Evolutionary conservation across 35 echinoderm and acorn worm genomes (phyloP), one percentile per base, ranked within the genome.

Genomic region (Ophioderma brevispina): DNA sequence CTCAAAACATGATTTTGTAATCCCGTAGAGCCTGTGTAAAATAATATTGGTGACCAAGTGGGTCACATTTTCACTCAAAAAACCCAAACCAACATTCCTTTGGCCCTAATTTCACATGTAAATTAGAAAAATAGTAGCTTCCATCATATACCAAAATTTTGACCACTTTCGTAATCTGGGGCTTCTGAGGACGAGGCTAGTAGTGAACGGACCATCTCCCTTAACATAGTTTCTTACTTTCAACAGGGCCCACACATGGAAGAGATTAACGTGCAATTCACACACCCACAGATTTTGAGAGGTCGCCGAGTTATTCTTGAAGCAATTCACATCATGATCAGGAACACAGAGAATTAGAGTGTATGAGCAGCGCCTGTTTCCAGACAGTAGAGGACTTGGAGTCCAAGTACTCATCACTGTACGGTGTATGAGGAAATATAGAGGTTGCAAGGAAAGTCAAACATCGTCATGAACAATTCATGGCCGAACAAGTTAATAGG

Each of bases 401-500:
- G 36, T 37, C 88, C 5, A 88, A 83, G 76, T 82, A 76, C n/a
- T n/a, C 39, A 93, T 99, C 78, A 92, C n/a, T n/a, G 90, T 35
- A 91, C 91, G 0, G 80, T 99, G 64, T 85, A 84, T 38, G 82
- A 92, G 18, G 91, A 93, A 82, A 92, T n/a, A 87, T 99, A 6
- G 91, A 86, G 84, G 77, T 79, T 37, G 93, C 97, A 94, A 90
- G 75, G 82, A 91, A 40, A 86, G 88, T 36, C 80, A 91, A 15
- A 64, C 52, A 32, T 80, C 94, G 88, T 99, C 0, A 36, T 81
- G 34, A 55, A 42, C 34, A 99, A 99, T 79, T 70, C 91, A 89
- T 64, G 97, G 97, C 32, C 97, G 93, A 33, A 87, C 87, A 36
- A 99, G 97, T 93, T 99, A 77, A n/a, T 78, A 46, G 17, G 17